Conservation (phyloP, 2,888 invertebrate genomes). For the Athripsodes cinereus region DNA sequence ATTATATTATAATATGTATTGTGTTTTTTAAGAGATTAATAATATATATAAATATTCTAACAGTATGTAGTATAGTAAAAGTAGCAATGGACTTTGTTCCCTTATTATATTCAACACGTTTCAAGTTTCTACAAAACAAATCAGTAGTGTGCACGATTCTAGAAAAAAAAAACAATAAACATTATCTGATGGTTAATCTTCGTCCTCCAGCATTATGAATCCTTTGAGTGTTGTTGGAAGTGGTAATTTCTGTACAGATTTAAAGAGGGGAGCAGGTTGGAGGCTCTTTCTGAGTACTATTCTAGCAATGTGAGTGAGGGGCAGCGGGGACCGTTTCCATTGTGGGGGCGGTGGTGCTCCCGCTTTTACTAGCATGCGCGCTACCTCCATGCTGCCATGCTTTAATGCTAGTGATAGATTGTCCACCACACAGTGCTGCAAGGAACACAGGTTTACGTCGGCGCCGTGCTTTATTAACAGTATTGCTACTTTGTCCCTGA, state of each 20-base stretch:
- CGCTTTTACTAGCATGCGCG: conserved; percentile 41
- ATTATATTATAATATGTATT: too few species aligned
- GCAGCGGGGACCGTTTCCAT: conserved; percentile 18
- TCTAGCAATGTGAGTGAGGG: conserved; percentile 23
- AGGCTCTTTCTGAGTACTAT: conserved; percentile 17
- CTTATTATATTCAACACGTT: not conserved
- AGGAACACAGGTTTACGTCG: conserved; percentile 55
- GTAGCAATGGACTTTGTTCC: not conserved
- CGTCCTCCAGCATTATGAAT: conserved; percentile 54
- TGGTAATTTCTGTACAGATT: conserved; percentile 37
- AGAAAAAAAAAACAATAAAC: conserved; percentile 9
- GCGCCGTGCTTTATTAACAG: conserved; percentile 56
- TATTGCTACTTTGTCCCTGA: conserved; percentile 48
- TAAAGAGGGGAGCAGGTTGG: conserved; percentile 18
- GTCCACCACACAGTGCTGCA: conserved; percentile 50
- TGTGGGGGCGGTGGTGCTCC: conserved; percentile 50
- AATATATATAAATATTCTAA: too few species aligned
- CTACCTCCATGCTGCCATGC: conserved; percentile 35
- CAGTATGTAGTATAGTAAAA: too few species aligned
- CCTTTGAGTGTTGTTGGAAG: conserved; percentile 51
- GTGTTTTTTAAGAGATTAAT: too few species aligned
- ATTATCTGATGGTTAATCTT: conserved; percentile 26
- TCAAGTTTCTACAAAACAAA: not conserved
- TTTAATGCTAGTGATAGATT: conserved; percentile 51
- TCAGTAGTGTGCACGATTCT: not conserved